Conservation (phyloP, 2,113 vertebrate species). For the Rhagologus leucostigma region DNA sequence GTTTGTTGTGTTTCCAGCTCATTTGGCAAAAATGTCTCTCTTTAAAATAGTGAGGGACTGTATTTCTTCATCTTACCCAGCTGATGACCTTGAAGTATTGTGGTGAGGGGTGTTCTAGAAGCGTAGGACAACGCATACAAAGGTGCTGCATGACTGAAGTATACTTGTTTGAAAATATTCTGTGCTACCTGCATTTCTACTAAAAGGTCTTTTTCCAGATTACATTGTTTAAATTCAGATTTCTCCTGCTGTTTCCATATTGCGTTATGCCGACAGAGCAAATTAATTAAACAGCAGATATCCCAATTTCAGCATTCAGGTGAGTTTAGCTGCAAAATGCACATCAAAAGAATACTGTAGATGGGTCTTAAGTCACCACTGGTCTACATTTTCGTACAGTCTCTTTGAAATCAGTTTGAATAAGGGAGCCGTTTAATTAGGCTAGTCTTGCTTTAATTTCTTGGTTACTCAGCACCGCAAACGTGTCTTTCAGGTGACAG, state of each 20-base stretch:
- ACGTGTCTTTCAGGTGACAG: neutral
- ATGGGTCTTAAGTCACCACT: neutral
- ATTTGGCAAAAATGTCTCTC: neutral
- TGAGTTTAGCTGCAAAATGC: neutral
- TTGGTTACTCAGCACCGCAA: neutral
- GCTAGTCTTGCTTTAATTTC: neutral
- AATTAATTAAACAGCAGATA: neutral
- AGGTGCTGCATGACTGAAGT: neutral
- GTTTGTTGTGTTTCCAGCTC: neutral
- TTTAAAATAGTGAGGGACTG: neutral
- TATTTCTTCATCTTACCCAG: neutral
- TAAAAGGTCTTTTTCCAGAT: neutral
- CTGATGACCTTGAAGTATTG: neutral
- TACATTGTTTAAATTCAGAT: neutral
- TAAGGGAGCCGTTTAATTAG: neutral
- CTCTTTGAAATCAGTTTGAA: neutral
- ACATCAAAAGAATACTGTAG: neutral
- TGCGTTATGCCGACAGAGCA: neutral
- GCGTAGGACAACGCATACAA: fast-evolving
- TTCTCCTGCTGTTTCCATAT: neutral
- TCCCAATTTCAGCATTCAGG: neutral
- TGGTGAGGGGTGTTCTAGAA: neutral
- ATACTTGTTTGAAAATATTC: neutral
- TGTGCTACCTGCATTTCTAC: neutral
- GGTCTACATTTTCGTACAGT: neutral